Conservation (phyloP, 2,113 vertebrate species). For the Hemiscyllium ocellatum region DNA sequence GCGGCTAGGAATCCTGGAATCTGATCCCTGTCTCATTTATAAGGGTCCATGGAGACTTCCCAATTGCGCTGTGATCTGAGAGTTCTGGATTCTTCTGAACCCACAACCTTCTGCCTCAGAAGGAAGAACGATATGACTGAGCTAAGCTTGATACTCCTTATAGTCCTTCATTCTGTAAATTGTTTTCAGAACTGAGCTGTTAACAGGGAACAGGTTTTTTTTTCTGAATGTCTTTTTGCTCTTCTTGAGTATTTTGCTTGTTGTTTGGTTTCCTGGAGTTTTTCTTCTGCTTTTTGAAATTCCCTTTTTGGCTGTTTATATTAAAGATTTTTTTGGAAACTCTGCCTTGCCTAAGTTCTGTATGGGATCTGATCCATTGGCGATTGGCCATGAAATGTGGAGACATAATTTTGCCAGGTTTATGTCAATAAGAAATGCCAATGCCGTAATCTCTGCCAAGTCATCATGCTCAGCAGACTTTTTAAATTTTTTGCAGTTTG, state of each 20-base stretch:
- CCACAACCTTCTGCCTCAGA: too few relatives aligned
- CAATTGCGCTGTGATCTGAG: too few relatives aligned
- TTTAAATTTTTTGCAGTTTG: background rate
- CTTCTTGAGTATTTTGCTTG: background rate
- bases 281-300: background rate
- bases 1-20: too few relatives aligned
- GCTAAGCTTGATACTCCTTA: too few relatives aligned
- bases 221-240: background rate
- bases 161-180: too few relatives aligned
- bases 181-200: too few relatives aligned
- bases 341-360: background rate
- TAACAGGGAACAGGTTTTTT: too few relatives aligned
- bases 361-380: background rate
- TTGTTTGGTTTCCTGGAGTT: background rate
- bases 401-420: background rate
- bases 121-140: too few relatives aligned
- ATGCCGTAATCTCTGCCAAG: background rate
- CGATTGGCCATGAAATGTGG: background rate
- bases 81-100: too few relatives aligned
- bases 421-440: background rate
- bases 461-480: background rate
- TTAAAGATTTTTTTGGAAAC: background rate
- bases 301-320: background rate
- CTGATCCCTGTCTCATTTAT: too few relatives aligned
- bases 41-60: too few relatives aligned